A percentile compares a stretch with the other conserved stretches of the same genome.
phyloP scores from a whole-genome alignment of 92 coral and sea anemone genomes.

The Metridium senile region DNA sequence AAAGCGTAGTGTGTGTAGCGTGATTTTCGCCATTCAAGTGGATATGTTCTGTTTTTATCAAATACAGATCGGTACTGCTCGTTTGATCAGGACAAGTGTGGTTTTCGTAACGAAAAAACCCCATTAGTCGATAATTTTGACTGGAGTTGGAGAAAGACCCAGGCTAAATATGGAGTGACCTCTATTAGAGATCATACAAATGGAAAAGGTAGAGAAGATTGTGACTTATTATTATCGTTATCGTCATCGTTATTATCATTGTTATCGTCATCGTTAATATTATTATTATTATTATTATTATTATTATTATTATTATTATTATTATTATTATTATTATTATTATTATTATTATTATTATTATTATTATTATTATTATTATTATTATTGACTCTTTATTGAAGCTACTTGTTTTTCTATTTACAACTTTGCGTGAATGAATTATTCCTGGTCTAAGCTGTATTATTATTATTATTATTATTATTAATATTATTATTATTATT shows the following conservation, averaged over 20 bases:
- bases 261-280: background rate
- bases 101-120: background rate
- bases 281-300: background rate
- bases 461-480: background rate
- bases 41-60: background rate
- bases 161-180: background rate
- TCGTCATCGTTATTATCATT: background rate
- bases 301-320: background rate
- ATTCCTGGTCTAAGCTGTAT: no score
- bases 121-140: constrained; percentile 12
- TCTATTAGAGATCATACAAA: background rate
- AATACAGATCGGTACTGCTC: background rate
- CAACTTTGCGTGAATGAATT: no score
- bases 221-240: background rate
- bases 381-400: no score
- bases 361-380: no score
- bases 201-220: background rate
- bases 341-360: background rate
- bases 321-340: background rate
- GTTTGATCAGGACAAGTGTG: constrained; percentile 13
- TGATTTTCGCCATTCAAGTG: no score
- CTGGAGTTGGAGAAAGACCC: background rate
- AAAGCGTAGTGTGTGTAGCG: no score
- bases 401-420: no score
- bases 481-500: background rate